Evolutionary conservation across 92 coral and sea anemone species (phyloP).

Genomic region (Phenganax marumi): DNA sequence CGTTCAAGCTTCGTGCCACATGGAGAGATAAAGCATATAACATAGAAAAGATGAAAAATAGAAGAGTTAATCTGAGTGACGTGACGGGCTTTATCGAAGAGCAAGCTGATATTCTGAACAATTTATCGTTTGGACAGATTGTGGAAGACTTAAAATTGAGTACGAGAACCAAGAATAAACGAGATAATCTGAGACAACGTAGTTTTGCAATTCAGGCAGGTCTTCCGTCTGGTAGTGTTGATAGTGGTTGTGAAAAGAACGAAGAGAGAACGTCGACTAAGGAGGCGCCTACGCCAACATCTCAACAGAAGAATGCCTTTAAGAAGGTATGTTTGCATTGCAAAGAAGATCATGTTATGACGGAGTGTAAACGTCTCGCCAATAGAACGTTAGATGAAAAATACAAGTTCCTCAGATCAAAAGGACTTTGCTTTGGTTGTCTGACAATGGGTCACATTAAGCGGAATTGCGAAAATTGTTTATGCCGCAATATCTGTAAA

Average conservation of each 20-base stretch:
- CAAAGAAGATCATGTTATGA: background rate
- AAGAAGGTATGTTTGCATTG: background rate
- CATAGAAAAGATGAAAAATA: background rate
- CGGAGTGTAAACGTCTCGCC: background rate
- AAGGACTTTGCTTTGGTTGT: background rate
- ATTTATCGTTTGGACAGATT: background rate
- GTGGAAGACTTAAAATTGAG: background rate
- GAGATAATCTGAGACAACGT: background rate
- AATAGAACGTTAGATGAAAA: background rate
- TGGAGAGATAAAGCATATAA: conserved; percentile 1
- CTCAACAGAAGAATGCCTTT: background rate
- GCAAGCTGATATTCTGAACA: background rate
- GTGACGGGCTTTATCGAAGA: background rate
- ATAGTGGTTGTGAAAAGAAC: background rate
- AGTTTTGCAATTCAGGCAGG: background rate
- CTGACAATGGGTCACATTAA: background rate
- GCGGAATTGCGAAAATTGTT: background rate
- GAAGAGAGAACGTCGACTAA: background rate
- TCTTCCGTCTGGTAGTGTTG: background rate
- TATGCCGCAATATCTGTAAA: background rate
- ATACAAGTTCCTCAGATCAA: background rate
- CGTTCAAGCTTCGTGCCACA: conserved; percentile 8
- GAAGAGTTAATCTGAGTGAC: background rate
- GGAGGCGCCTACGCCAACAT: background rate
- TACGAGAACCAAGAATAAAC: background rate